These are phyloP conservation scores for Stichodactyla mertensii DNA, from an alignment of 64 coral and sea anemone genomes.

Conservation along the genomic window DNA sequence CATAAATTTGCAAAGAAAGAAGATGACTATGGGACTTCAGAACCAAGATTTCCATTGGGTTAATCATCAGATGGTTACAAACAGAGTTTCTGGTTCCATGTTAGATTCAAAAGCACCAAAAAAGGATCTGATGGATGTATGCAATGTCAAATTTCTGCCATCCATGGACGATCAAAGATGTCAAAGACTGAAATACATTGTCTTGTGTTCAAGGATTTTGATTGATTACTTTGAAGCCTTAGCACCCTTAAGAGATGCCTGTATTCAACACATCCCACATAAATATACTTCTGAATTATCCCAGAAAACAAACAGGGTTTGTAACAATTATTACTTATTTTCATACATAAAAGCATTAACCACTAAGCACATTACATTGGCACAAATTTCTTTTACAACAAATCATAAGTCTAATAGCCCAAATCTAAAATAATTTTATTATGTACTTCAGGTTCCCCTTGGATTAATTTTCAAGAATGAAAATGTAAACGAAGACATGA, in stretches of 20 bases:
- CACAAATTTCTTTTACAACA: no score
- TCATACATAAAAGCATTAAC: no score
- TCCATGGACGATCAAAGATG: no score
- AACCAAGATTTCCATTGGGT: no score
- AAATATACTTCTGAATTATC: constrained; percentile 53
- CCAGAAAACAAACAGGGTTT: constrained; percentile 24
- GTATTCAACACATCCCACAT: constrained; percentile 49
- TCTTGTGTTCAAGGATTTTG: constrained; percentile 32
- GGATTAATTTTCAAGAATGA: background rate
- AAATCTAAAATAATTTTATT: background rate
- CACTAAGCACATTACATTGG: no score
- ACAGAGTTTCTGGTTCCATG: constrained; percentile 38
- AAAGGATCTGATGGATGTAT: constrained; percentile 21
- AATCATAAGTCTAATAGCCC: no score
- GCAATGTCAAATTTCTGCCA: constrained; percentile 6
- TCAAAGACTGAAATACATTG: constrained; percentile 27
- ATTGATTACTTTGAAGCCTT: constrained; percentile 45
- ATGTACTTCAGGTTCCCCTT: background rate
- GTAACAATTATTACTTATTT: background rate
- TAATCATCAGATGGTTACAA: constrained; percentile 20
- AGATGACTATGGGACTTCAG: no score
- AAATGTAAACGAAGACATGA: constrained; percentile 5
- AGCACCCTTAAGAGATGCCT: constrained; percentile 24
- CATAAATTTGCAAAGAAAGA: no score
- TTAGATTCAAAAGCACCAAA: constrained; percentile 12